A percentile compares a stretch with the other conserved stretches of the same genome.
Conservation (phyloP, 1,140 invertebrate genomes). For the Drosophila truncata region DNA sequence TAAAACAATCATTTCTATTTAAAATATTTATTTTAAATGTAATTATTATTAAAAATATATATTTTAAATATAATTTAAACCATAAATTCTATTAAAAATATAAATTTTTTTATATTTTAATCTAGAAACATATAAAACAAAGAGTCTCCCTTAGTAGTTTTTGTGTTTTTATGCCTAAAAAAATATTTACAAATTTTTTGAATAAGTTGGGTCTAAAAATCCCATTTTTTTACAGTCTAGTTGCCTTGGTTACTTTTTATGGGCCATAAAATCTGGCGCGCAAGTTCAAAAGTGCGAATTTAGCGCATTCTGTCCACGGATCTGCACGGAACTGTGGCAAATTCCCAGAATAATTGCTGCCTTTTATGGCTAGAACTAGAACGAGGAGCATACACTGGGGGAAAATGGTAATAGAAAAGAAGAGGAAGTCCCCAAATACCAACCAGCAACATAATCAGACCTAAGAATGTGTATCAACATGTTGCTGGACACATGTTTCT, state of each 20-base stretch:
- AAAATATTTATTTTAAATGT: too few relatives aligned
- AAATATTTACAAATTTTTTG: neutral
- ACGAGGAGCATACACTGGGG: conserved; percentile 14
- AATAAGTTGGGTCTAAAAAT: neutral
- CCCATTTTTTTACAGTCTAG: neutral
- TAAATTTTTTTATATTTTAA: neutral
- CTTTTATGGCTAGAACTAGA: conserved; percentile 35
- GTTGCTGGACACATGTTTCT: neutral
- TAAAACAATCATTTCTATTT: neutral
- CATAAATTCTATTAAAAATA: neutral
- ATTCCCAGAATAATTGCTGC: conserved; percentile 12
- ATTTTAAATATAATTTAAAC: neutral
- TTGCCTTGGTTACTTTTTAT: neutral
- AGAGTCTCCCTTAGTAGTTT: fast-evolving
- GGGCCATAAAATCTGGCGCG: conserved; percentile 30
- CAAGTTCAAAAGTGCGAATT: conserved; percentile 47
- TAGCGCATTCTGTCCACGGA: conserved; percentile 4
- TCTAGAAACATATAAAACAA: too few relatives aligned
- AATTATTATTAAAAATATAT: too few relatives aligned
- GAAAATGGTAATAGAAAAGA: neutral
- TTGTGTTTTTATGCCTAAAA: neutral
- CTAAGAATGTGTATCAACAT: neutral
- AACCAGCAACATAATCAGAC: neutral
- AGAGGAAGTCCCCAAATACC: neutral
- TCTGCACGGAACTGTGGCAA: conserved; percentile 21